Evolutionary conservation across 1,140 invertebrate genomes (phyloP).

Genomic region (Drosophila simulans): DNA sequence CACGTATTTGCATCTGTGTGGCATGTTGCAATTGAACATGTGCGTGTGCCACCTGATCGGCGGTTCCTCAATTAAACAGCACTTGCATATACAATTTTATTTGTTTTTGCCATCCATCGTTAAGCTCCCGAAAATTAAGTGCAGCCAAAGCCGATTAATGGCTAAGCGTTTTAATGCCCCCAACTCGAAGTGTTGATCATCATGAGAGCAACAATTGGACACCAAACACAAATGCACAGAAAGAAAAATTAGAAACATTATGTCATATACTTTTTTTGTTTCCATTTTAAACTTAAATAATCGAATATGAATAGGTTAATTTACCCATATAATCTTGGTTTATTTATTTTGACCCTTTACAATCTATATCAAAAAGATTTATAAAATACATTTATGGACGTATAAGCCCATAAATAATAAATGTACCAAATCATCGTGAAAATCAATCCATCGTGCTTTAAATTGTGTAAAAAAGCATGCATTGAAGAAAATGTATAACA

Average conservation of each 20-base stretch:
- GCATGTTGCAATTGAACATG: slow-evolving; percentile 22
- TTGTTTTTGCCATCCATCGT: slow-evolving; percentile 21
- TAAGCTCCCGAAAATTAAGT: slow-evolving; percentile 30
- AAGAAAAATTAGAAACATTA: slow-evolving; percentile 1
- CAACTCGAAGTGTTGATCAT: slow-evolving; percentile 29
- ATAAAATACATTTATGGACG: too few species aligned
- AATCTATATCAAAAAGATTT: too few species aligned
- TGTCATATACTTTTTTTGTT: too few species aligned
- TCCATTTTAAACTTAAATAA: too few species aligned
- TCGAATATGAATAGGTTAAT: too few species aligned
- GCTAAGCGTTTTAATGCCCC: slow-evolving; percentile 9
- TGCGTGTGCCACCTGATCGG: slow-evolving; percentile 42
- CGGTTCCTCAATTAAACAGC: slow-evolving; percentile 44
- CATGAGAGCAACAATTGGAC: slow-evolving; percentile 1
- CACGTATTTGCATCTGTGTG: neutral
- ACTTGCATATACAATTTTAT: slow-evolving; percentile 39
- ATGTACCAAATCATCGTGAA: too few species aligned
- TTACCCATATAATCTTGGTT: too few species aligned
- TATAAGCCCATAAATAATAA: too few species aligned
- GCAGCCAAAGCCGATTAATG: slow-evolving; percentile 18
- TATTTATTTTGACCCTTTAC: too few species aligned
- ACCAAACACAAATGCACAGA: neutral
- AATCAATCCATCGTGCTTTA: too few species aligned
- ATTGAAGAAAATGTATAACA: too few species aligned
- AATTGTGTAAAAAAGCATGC: too few species aligned